phyloP scores from a whole-genome alignment of 2,888 invertebrate species.

The Pseudococcus viburni region DNA sequence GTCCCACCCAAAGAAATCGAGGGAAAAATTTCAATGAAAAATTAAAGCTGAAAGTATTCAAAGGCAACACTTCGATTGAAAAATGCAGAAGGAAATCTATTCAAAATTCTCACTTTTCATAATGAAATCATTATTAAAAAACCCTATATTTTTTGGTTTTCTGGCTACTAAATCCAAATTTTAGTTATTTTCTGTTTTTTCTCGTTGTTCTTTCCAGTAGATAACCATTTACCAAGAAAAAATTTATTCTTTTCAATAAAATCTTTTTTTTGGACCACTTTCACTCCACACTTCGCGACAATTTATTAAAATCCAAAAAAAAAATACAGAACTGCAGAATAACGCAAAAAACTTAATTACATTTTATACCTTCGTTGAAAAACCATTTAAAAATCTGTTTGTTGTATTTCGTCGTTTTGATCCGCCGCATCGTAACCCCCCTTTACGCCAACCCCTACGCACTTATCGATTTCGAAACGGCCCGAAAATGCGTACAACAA shows the following conservation, averaged over 20 bases:
- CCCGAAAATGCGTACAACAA: slow-evolving; percentile 55
- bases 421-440: slow-evolving; percentile 26
- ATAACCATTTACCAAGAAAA: background rate
- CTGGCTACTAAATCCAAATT: too few relatives aligned
- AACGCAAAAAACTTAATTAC: slow-evolving; percentile 34
- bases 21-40: too few relatives aligned
- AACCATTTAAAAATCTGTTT: slow-evolving; percentile 55
- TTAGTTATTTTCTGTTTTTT: too few relatives aligned
- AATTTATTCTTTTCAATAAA: slow-evolving; percentile 3
- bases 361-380: background rate
- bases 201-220: too few relatives aligned
- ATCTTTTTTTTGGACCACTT: background rate
- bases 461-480: slow-evolving; percentile 54
- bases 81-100: too few relatives aligned
- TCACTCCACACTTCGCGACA: background rate
- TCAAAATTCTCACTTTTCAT: too few relatives aligned
- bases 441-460: slow-evolving; percentile 28
- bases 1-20: too few relatives aligned
- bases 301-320: background rate
- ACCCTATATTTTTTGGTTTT: too few relatives aligned
- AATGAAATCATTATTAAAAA: too few relatives aligned
- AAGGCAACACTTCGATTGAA: too few relatives aligned
- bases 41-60: too few relatives aligned
- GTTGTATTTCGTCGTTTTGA: slow-evolving; percentile 30
- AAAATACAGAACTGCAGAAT: background rate